Evolutionary conservation across 2,888 invertebrate species (phyloP), one percentile per base, ranked within the genome.

Genomic region (Pollenia amentaria): DNA sequence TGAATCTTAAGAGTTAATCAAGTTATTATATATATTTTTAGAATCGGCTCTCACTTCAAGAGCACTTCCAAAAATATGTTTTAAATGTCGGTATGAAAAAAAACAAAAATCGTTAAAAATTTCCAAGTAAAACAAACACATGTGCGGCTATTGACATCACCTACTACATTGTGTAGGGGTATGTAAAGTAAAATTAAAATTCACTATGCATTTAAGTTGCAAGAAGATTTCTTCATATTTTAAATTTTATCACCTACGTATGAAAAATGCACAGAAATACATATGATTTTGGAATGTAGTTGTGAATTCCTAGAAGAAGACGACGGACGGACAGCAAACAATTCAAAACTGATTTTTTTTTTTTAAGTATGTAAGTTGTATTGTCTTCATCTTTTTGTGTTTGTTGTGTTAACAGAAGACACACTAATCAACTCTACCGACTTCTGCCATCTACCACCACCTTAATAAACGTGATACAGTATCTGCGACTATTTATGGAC

Each of bases 301-400:
- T 69, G 53, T 76, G 55, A 80, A 80, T 76, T 85, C 80, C 70
- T 64, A 85, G 62, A 70, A 85, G 65, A 85, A 76, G 69, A 80
- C 62, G 40, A 10, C 46, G 18, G 29, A 29, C 29, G 29, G 29
- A 70, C 21, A 14, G 29, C n/a, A 14, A 62, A 38, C 42, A 51
- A 11, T 62, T 38, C 16, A 60, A 40, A 46, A 55, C 21, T 46
- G 44, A 42, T 67, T 67, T 76, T 21, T 38, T 70, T 51, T 48
- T 76, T 51, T 44, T 4, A 10, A 18, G 16, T 44, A 42, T 70
- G 77, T 72, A 72, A 77, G 83, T 72, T 70, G 42, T 38, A 70
- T 62, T 70, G 62, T 64, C n/a, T 57, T 79, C 29, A 40, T 78
- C 14, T 48, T 60, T 18, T 69, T 48, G 9, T 70, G 46, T 78